These are phyloP conservation scores for Lerista edwardsae DNA, from an alignment of 2,797 vertebrate genomes.

Conservation along the genomic window DNA sequence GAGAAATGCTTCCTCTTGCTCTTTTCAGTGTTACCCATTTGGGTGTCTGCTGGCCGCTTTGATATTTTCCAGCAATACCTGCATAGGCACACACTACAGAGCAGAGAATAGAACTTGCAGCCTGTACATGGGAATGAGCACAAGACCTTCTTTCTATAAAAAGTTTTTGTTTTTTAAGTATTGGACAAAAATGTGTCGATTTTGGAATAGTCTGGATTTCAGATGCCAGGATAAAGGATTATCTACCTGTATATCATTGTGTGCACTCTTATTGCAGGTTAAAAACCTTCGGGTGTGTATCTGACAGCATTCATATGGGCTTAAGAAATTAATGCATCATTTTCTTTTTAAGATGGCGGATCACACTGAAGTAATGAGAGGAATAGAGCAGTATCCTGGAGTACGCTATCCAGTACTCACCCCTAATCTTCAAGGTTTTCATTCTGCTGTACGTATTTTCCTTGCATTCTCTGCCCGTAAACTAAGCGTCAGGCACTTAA, in stretches of 20 bases:
- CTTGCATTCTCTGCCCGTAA: background rate
- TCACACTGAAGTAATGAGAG: constrained; percentile 89
- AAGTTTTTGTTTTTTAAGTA: too few species aligned
- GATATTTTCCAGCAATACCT: too few species aligned
- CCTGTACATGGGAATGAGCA: too few species aligned
- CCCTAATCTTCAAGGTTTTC: constrained; percentile 92
- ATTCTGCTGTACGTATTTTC: constrained; percentile 86
- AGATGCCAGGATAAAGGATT: too few species aligned
- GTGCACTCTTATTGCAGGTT: background rate
- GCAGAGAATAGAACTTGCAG: too few species aligned
- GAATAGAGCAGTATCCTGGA: constrained; percentile 84
- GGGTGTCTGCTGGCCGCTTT: too few species aligned
- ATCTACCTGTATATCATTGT: background rate
- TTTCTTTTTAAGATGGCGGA: constrained; percentile 89
- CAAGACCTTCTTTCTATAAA: too few species aligned
- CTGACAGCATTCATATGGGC: background rate
- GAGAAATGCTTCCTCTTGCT: too few species aligned
- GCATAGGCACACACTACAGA: too few species aligned
- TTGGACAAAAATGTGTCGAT: too few species aligned
- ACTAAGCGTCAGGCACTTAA: background rate
- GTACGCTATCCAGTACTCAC: constrained; percentile 92
- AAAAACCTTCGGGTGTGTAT: background rate
- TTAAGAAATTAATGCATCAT: constrained; percentile 37
- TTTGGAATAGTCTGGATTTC: too few species aligned
- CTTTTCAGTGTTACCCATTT: too few species aligned